phyloP scores from a whole-genome alignment of 2,888 invertebrate species.

The Mylabris sibirica region DNA sequence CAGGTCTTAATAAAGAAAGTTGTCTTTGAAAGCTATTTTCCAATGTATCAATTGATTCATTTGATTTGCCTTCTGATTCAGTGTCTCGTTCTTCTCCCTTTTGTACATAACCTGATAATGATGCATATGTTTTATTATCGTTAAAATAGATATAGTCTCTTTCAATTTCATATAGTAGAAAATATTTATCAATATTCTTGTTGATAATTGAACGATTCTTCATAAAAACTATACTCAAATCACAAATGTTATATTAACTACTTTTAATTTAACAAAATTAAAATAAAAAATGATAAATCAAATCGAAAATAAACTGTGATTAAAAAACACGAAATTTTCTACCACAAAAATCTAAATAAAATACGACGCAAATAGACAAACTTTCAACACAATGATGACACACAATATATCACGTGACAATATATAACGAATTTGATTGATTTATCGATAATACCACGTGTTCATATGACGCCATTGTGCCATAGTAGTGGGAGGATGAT shows the following conservation, averaged over 20 bases:
- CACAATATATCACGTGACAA: too few relatives aligned
- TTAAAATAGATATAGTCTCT: conserved; percentile 48
- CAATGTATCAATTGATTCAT: conserved; percentile 40
- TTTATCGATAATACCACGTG: too few relatives aligned
- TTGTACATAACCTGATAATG: conserved; percentile 51
- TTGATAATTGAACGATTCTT: conserved; percentile 37
- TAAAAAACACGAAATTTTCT: too few relatives aligned
- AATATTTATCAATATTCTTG: conserved; percentile 28
- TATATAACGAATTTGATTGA: too few relatives aligned
- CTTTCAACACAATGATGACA: too few relatives aligned
- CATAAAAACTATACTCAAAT: conserved; percentile 40
- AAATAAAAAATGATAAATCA: too few relatives aligned
- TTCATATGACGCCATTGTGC: too few relatives aligned
- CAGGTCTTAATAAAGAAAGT: conserved; percentile 38
- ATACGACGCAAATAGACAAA: too few relatives aligned
- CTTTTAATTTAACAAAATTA: too few relatives aligned
- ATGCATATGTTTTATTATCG: conserved; percentile 41
- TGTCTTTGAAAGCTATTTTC: conserved; percentile 42
- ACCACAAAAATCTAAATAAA: too few relatives aligned
- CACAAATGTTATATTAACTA: background rate
- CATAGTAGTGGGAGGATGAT: too few relatives aligned
- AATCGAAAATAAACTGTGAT: too few relatives aligned
- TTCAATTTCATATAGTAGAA: conserved; percentile 26
- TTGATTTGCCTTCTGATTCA: conserved; percentile 6
- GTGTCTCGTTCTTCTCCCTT: conserved; percentile 26